Base-by-base conservation (phyloP, 2,888 invertebrate species). In the Palloptera scutellata region DNA sequence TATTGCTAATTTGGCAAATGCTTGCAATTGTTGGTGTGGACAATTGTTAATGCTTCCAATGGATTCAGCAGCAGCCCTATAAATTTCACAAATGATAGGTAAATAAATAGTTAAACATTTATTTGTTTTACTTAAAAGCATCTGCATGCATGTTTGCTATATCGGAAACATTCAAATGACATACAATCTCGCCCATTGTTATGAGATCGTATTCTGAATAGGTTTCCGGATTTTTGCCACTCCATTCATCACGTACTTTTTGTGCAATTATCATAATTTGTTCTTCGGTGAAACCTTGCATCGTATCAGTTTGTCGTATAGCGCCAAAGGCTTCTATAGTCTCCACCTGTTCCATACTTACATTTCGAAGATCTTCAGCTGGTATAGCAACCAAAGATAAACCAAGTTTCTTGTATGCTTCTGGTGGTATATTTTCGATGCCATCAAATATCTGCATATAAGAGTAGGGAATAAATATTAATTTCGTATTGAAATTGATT, bases 191-290 rank as follows among this genome's bases (percentile, higher is more conserved):
- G 43, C 86, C 82, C 63, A 89, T 76, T 0, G 87, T 86, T 51
- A 77, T 81, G 61, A 89, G 80, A 79, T 89, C 89, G 67, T 87
- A 89, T 72, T 84, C 86, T 0, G 88, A 88, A 72, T 87, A 88
- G 68, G 88, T 88, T 68, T 87, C 86, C 0, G 88, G 87, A 41
- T 82, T 82, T 78, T 89, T 89, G 1, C 81, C 84, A 1, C 86
- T 84, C 78, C 88, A 89, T 69, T 88, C 87, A 57, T 83, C 79
- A 4, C 86, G 85, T 1, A 89, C 85, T n/a, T 87, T 84, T 41
- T 85, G 81, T 1, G 87, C 88, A 12, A 89, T 84, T 0, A 87
- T 84, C 11, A 77, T 68, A 13, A 89, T 80, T 79, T 85, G 76
- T 20, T 72, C 75, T 17, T 75, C 68, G 57, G 66, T 67, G 58